phyloP scores from a whole-genome alignment of 64 coral and sea anemone species.

The Astreopora myriophthalma region DNA sequence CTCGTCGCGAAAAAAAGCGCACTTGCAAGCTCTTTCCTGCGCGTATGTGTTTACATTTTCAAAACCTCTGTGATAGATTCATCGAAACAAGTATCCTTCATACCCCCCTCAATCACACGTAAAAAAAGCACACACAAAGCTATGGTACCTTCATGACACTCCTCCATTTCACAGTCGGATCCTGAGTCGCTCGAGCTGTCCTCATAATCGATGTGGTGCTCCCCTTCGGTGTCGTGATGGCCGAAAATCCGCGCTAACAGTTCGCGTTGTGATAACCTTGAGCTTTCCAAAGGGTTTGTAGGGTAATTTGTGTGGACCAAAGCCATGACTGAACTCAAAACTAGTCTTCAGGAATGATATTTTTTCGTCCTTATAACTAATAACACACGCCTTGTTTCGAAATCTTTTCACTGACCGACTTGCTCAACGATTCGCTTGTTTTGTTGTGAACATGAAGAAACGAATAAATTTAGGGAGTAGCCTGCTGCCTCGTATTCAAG shows the following conservation, averaged over 20 bases:
- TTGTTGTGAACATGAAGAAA: background rate
- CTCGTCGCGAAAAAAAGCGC: background rate
- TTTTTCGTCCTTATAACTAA: background rate
- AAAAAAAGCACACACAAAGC: background rate
- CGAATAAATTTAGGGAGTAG: background rate
- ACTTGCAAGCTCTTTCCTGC: background rate
- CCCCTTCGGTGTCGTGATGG: slow-evolving; percentile 35
- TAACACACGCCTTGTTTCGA: background rate
- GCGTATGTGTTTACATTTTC: background rate
- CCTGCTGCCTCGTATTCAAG: background rate
- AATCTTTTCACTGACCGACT: background rate
- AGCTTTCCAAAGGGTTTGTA: slow-evolving; percentile 55
- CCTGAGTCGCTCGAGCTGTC: slow-evolving; percentile 70
- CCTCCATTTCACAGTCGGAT: slow-evolving; percentile 70
- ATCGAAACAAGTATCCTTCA: background rate
- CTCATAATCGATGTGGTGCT: slow-evolving; percentile 8
- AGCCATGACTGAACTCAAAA: slow-evolving; percentile 37
- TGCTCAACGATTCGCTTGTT: background rate
- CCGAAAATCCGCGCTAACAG: slow-evolving; percentile 77
- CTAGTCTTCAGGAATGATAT: background rate
- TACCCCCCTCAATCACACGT: no score
- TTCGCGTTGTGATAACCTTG: slow-evolving; percentile 64
- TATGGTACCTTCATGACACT: slow-evolving; percentile 39
- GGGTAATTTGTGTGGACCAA: slow-evolving; percentile 66
- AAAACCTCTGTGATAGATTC: background rate